These are phyloP conservation scores for Aphelocoma californica DNA, from an alignment of 2,797 vertebrate genomes.

Conservation along the genomic window DNA sequence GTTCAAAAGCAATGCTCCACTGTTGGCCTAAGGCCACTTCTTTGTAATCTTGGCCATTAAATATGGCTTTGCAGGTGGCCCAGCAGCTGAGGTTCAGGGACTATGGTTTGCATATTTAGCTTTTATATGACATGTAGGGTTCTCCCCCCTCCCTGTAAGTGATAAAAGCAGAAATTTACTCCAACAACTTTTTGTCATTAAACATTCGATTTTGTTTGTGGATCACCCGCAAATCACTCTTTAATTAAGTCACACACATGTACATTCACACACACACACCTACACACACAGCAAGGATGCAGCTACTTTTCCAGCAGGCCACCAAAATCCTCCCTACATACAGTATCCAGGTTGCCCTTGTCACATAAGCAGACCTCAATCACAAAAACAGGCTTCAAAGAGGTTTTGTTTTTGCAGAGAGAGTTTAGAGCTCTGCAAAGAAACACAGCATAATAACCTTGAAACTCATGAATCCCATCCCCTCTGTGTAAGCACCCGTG, in stretches of 20 bases:
- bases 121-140: conserved; percentile 63
- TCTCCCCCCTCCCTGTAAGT: conserved; percentile 63
- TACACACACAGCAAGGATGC: conserved; percentile 4
- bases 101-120: conserved; percentile 78
- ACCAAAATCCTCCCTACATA: conserved; percentile 11
- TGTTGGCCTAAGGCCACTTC: conserved; percentile 76
- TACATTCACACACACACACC: not conserved
- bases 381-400: conserved; percentile 56
- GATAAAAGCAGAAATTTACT: conserved; percentile 73
- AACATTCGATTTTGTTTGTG: conserved; percentile 52
- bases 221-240: conserved; percentile 31
- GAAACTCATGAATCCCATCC: not conserved
- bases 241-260: conserved; percentile 24
- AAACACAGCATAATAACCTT: conserved; percentile 11
- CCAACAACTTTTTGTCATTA: conserved; percentile 71
- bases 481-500: not conserved
- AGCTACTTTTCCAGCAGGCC: conserved; percentile 43
- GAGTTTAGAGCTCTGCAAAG: conserved; percentile 30
- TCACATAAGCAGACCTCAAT: conserved; percentile 51
- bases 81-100: conserved; percentile 72
- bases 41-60: conserved; percentile 82
- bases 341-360: conserved; percentile 40
- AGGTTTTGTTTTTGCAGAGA: conserved; percentile 38
- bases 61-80: conserved; percentile 80
- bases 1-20: conserved; percentile 77